Conservation (phyloP, 2,113 vertebrate genomes). For the Plestiodon gilberti region DNA sequence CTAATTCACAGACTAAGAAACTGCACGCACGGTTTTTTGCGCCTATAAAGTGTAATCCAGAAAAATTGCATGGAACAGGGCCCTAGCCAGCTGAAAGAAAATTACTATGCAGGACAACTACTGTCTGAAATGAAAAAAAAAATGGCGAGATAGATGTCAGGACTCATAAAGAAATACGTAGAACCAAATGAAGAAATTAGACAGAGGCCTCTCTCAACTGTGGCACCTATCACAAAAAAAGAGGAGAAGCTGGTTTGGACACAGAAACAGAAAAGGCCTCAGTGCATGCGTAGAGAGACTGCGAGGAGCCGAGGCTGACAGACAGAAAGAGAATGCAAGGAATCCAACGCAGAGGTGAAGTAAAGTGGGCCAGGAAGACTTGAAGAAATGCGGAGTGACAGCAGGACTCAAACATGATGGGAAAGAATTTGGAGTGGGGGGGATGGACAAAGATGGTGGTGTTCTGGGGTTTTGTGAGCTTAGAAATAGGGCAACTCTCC, state of each 20-base stretch:
- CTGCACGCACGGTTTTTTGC: neutral
- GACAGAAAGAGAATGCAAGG: neutral
- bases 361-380: neutral
- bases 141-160: slow-evolving; percentile 13
- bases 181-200: slow-evolving; percentile 12
- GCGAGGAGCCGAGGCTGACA: neutral
- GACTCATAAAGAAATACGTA: neutral
- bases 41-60: neutral
- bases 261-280: neutral
- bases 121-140: neutral
- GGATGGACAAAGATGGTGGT: neutral
- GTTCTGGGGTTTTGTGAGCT: neutral
- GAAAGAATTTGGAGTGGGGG: neutral
- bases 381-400: neutral
- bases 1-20: neutral
- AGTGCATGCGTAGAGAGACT: neutral
- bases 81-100: neutral
- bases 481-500: neutral
- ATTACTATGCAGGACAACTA: neutral
- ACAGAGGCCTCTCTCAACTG: neutral
- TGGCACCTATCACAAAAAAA: neutral
- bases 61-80: neutral
- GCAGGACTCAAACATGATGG: neutral
- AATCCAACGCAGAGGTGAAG: neutral
- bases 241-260: neutral